These are phyloP conservation scores for Ctenicera cuprea DNA, from an alignment of 2,888 invertebrate species.

Conservation along the genomic window DNA sequence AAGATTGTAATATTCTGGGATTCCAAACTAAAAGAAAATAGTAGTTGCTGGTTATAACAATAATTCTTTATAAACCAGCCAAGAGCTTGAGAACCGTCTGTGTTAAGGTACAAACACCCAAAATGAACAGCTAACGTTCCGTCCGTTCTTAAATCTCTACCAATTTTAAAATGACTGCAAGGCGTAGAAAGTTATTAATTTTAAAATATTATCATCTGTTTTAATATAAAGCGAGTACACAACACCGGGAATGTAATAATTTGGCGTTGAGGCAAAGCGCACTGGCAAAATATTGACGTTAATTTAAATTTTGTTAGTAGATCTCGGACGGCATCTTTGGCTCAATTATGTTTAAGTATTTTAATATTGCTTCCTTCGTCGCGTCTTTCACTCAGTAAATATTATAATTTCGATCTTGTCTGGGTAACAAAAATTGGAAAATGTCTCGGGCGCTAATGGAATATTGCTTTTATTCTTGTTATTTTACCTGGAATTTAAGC, in stretches of 20 bases:
- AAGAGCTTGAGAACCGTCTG: too few species aligned
- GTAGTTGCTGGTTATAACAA: too few species aligned
- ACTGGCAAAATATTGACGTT: constrained; percentile 8
- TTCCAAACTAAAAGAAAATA: too few species aligned
- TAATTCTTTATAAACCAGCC: too few species aligned
- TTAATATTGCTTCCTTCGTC: constrained; percentile 1
- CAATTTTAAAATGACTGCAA: too few species aligned
- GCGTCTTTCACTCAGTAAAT: constrained; percentile 2
- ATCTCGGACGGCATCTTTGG: constrained; percentile 8
- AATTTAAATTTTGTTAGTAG: constrained; percentile 20
- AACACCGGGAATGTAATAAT: constrained; percentile 10
- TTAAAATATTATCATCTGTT: neutral
- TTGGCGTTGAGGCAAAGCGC: constrained; percentile 8
- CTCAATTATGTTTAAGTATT: constrained; percentile 16
- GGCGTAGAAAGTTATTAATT: neutral
- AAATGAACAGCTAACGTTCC: too few species aligned
- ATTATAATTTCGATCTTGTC: constrained; percentile 9
- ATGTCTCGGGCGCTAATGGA: neutral
- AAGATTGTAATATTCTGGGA: too few species aligned
- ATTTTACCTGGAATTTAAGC: too few species aligned
- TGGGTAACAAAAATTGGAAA: neutral
- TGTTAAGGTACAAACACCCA: too few species aligned
- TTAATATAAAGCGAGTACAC: constrained; percentile 7
- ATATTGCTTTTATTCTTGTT: too few species aligned
- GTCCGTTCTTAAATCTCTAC: too few species aligned